Evolutionary conservation across 2,888 invertebrate species (phyloP).

Genomic region (Dolichomitus sp.): DNA sequence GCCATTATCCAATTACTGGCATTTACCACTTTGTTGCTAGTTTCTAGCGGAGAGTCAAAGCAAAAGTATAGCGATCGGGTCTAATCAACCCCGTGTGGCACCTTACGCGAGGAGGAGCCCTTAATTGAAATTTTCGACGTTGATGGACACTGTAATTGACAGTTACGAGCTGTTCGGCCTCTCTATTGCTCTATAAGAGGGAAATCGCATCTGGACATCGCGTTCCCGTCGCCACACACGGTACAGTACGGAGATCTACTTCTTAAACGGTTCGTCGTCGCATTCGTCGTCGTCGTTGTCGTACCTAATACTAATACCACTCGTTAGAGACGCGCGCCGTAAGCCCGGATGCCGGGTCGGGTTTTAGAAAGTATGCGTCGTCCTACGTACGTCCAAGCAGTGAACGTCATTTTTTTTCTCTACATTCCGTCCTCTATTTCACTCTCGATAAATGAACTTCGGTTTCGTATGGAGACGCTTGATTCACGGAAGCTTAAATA

Average conservation of each 20-base stretch:
- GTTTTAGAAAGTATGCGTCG: slow-evolving; percentile 70
- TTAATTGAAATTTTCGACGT: slow-evolving; percentile 68
- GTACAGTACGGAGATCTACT: slow-evolving; percentile 34
- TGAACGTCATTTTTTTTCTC: slow-evolving; percentile 12
- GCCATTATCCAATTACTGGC: slow-evolving; percentile 64
- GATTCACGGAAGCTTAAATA: neutral
- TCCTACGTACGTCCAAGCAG: slow-evolving; percentile 58
- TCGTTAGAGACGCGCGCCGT: slow-evolving; percentile 55
- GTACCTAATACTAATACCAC: slow-evolving; percentile 40
- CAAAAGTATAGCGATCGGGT: slow-evolving; percentile 18
- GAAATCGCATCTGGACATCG: slow-evolving; percentile 44
- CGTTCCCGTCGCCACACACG: slow-evolving; percentile 30
- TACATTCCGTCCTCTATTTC: slow-evolving; percentile 31
- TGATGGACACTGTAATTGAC: slow-evolving; percentile 67
- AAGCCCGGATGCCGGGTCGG: slow-evolving; percentile 60
- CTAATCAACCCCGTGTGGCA: slow-evolving; percentile 44
- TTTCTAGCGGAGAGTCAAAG: slow-evolving; percentile 22
- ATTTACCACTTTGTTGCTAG: slow-evolving; percentile 42
- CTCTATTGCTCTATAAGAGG: neutral
- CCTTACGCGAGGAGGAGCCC: slow-evolving; percentile 50
- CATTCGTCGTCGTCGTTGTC: slow-evolving; percentile 30
- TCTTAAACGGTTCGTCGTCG: slow-evolving; percentile 55
- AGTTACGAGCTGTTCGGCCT: slow-evolving; percentile 43
- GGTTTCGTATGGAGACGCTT: neutral
- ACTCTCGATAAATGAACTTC: slow-evolving; percentile 20